These are phyloP conservation scores for Horisme vitalbata DNA, from an alignment of 2,888 invertebrate genomes.

Conservation along the genomic window DNA sequence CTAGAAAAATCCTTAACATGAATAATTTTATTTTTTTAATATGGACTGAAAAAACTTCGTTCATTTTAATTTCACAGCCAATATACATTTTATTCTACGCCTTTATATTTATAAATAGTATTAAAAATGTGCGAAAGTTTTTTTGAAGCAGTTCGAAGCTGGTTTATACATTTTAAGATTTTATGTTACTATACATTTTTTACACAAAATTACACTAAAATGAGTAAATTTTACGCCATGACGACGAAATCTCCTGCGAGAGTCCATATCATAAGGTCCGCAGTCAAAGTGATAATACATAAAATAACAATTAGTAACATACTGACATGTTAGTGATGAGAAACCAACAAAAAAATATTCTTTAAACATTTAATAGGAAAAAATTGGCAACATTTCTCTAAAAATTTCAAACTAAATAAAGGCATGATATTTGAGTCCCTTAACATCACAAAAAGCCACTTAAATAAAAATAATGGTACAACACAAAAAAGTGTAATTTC, in stretches of 20 bases:
- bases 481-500: not conserved
- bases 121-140: slow-evolving; percentile 25
- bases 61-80: slow-evolving; percentile 76
- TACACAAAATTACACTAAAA: slow-evolving; percentile 13
- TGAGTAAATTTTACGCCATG: slow-evolving; percentile 3
- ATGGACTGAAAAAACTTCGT: slow-evolving; percentile 63
- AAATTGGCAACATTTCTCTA: slow-evolving; percentile 41
- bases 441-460: not conserved
- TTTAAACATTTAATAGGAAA: slow-evolving; percentile 39
- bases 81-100: slow-evolving; percentile 59
- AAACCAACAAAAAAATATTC: slow-evolving; percentile 24
- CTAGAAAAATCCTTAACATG: too few species aligned
- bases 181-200: slow-evolving; percentile 26
- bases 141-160: slow-evolving; percentile 30
- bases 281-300: too few species aligned
- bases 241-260: too few species aligned
- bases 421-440: slow-evolving; percentile 12
- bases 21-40: slow-evolving; percentile 19
- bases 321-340: slow-evolving; percentile 35
- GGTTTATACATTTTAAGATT: slow-evolving; percentile 10
- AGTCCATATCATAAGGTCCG: too few species aligned
- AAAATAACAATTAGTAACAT: slow-evolving; percentile 36
- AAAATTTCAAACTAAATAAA: slow-evolving; percentile 8
- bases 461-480: not conserved
- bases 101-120: slow-evolving; percentile 31